phyloP scores from a whole-genome alignment of 2,888 invertebrate species.

The Helicoverpa assulta region DNA sequence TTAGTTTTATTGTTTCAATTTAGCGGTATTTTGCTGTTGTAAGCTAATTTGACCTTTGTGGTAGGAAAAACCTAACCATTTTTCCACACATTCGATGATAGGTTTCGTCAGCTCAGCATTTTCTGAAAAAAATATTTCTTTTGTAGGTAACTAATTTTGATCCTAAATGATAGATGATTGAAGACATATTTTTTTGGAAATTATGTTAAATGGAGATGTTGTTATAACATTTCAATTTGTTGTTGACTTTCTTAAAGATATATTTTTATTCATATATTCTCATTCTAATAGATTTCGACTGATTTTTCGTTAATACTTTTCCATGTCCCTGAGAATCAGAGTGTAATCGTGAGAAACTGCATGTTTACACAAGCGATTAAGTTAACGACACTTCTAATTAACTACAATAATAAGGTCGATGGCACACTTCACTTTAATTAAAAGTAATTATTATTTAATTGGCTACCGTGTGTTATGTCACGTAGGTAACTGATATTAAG shows the following conservation, averaged over 20 bases:
- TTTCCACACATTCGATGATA: background rate
- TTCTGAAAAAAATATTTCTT: background rate
- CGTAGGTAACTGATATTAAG: constrained; percentile 33
- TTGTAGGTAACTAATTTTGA: background rate
- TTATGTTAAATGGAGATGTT: no score
- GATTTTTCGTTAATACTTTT: no score
- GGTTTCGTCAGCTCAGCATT: background rate
- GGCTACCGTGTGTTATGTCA: constrained; percentile 36
- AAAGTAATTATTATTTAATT: constrained; percentile 37
- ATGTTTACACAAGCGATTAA: constrained; percentile 37
- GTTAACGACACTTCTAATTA: constrained; percentile 19
- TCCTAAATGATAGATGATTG: no score
- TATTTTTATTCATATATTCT: no score
- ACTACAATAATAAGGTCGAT: constrained; percentile 19
- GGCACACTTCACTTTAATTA: constrained; percentile 41
- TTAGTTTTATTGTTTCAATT: constrained; percentile 41
- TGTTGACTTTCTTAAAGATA: no score
- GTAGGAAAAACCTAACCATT: background rate
- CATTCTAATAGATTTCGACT: no score
- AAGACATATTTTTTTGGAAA: no score
- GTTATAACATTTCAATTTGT: no score
- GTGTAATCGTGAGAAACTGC: constrained; percentile 39
- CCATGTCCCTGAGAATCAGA: no score
- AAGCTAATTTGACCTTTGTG: constrained; percentile 22
- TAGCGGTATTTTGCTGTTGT: constrained; percentile 26